phyloP scores from a whole-genome alignment of 1,140 invertebrate species.

The Euglossa dilemma region DNA sequence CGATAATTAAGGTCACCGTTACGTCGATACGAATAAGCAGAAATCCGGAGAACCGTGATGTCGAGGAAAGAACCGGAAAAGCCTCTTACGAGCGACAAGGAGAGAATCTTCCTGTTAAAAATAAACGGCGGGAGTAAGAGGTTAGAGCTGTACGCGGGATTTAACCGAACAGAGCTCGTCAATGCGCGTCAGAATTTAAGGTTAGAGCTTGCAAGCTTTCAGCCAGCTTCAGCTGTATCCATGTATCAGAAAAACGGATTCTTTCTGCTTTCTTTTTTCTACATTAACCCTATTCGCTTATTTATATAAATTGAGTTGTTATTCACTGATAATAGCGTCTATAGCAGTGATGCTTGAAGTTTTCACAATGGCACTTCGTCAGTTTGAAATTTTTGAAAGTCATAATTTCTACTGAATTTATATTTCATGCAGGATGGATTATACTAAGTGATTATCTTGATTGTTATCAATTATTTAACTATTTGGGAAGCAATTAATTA shows the following conservation, averaged over 20 bases:
- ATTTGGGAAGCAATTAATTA: too few species aligned
- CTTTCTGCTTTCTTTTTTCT: neutral
- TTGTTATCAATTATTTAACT: too few species aligned
- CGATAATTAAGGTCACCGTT: constrained; percentile 18
- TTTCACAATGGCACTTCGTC: too few species aligned
- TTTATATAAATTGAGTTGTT: neutral
- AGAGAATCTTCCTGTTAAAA: constrained; percentile 60
- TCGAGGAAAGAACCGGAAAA: constrained; percentile 49
- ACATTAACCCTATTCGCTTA: neutral
- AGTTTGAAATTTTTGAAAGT: too few species aligned
- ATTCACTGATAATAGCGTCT: too few species aligned
- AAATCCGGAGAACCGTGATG: constrained; percentile 47
- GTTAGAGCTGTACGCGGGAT: constrained; percentile 50
- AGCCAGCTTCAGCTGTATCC: neutral
- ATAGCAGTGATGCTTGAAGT: too few species aligned
- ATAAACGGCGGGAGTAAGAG: constrained; percentile 56
- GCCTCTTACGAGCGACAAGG: constrained; percentile 40
- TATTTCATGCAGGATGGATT: too few species aligned
- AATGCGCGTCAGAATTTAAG: constrained; percentile 26
- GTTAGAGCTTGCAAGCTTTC: constrained; percentile 20
- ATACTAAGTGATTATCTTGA: too few species aligned
- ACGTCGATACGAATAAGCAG: neutral
- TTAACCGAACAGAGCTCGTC: constrained; percentile 1
- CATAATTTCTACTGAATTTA: too few species aligned
- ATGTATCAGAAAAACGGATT: neutral